phyloP scores from a whole-genome alignment of 2,797 vertebrate species.

The Cossypha niveicapilla region DNA sequence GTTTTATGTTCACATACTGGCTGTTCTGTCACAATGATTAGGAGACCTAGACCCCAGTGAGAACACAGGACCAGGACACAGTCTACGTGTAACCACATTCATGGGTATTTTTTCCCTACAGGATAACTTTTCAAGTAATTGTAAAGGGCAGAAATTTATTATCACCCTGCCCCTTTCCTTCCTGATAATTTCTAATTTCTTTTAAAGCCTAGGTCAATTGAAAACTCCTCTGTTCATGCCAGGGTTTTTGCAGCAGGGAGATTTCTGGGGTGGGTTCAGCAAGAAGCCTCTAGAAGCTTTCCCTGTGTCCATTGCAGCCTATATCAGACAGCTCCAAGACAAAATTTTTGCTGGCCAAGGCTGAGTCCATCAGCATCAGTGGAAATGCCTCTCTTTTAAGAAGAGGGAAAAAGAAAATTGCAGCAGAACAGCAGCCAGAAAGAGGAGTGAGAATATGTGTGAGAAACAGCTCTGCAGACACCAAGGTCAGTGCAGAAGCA shows the following conservation, averaged over 20 bases:
- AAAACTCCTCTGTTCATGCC: background rate
- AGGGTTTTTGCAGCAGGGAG: background rate
- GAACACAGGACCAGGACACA: background rate
- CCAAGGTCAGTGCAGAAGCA: background rate
- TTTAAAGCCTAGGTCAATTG: background rate
- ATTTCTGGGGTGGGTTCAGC: background rate
- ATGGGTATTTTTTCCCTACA: rapidly evolving
- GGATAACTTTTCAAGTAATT: background rate
- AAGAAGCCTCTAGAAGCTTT: background rate
- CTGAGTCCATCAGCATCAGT: background rate
- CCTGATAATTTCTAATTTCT: background rate
- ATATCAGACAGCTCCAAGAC: background rate
- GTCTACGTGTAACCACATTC: background rate
- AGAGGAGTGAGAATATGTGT: background rate
- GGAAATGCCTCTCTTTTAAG: background rate
- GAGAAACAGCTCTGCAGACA: background rate
- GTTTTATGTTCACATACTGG: background rate
- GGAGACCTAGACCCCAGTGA: background rate
- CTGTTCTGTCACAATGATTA: background rate
- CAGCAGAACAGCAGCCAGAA: background rate
- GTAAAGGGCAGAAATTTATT: background rate
- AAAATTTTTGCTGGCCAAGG: rapidly evolving
- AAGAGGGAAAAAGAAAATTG: background rate
- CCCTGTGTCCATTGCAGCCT: background rate
- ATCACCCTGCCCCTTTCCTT: background rate